These are phyloP conservation scores for Phoebastria nigripes DNA, from an alignment of 2,797 vertebrate genomes.

Conservation along the genomic window DNA sequence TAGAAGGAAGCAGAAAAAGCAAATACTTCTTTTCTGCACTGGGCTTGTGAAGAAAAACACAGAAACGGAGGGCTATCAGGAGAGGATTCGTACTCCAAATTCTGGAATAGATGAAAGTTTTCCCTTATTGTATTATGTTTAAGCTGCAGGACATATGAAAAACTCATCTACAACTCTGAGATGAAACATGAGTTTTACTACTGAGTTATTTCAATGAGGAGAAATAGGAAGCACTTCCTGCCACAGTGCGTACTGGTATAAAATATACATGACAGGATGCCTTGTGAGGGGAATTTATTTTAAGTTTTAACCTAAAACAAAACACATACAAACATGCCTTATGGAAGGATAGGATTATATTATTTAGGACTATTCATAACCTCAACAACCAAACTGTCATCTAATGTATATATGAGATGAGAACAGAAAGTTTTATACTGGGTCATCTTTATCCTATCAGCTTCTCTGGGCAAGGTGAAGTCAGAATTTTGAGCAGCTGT, in stretches of 20 bases:
- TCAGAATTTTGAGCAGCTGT: neutral
- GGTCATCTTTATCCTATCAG: neutral
- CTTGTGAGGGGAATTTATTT: neutral
- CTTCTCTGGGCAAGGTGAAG: neutral
- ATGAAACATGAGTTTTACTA: neutral
- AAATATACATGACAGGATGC: neutral
- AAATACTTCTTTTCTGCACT: neutral
- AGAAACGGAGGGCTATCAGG: neutral
- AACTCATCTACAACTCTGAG: neutral
- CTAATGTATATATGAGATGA: neutral
- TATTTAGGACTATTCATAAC: neutral
- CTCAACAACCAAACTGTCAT: neutral
- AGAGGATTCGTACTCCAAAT: neutral
- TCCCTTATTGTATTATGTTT: accelerated
- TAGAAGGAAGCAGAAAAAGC: neutral
- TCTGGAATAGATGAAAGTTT: neutral
- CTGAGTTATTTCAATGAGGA: neutral
- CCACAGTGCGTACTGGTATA: neutral
- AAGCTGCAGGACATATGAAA: neutral
- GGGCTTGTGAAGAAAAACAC: neutral
- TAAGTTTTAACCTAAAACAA: neutral
- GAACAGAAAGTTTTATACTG: neutral
- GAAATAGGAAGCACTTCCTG: neutral
- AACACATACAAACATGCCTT: neutral
- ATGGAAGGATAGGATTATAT: neutral